Evolutionary conservation across 2,888 invertebrate species (phyloP), one percentile per base, ranked within the genome.

Genomic region (Eristalis arbustorum): DNA sequence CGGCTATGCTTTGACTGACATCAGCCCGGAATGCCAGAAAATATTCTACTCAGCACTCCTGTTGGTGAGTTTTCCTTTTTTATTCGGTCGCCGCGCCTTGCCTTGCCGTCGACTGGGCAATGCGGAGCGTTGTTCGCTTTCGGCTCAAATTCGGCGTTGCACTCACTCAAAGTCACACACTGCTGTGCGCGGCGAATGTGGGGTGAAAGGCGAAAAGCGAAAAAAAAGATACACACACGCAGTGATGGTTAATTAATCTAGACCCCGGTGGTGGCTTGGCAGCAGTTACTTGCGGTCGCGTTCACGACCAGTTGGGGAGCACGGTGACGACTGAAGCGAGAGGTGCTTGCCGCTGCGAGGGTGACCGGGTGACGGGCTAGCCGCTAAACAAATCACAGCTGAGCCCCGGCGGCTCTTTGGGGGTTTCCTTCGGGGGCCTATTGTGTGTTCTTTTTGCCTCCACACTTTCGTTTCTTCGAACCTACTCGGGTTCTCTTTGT

Each of bases 291-390:
- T 49, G 18, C 49, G 49, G 49, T 72, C 76, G 61, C n/a, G 59
- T 57, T 69, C 49, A 56, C 73, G 72, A 74, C 63, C 84, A 81
- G 81, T 81, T 85, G 84, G 73, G 77, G 76, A 66, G 81, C 69
- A 56, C 81, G 69, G 81, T 76, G 81, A 77, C 74, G 81, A 85
- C 84, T 85, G 73, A 85, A 77, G 61, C 28, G 66, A 73, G 76
- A 18, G 49, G 42, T n/a, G 4, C 67, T 75, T 67, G 28, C 37
- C 18, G 31, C 49, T 25, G 64, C 59, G 56, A 42, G 42, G 31
- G 5, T 3, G 25, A 25, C 25, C 4, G 31, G 31, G 68, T 56
- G 76, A 57, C 76, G 68, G n/a, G n/a, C n/a, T n/a, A n/a, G n/a
- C n/a, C 59, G 69, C 49, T 84, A 18, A 49, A 49, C 49, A 18